Base-by-base conservation (phyloP, 2,113 vertebrate genomes). In the Aptenodytes patagonicus region DNA sequence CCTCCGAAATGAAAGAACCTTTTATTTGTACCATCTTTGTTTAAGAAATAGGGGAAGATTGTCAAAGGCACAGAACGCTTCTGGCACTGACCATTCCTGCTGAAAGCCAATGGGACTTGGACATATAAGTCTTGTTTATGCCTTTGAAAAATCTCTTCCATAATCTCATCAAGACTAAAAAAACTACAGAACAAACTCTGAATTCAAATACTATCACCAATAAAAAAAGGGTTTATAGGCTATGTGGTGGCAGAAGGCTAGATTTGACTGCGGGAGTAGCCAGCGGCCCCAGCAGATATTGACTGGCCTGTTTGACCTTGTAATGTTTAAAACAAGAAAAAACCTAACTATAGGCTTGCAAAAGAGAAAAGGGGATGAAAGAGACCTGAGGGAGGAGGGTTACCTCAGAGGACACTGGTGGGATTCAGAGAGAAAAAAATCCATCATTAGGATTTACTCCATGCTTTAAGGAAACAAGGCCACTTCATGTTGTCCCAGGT, bases 161-260 rank as follows among this genome's bases (percentile, higher is more conserved):
- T 87, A 93, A 80, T 85, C 46, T 91, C 69, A 92, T 95, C 73
- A 84, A 64, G 38, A 80, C 81, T 62, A 46, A 82, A 95, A 83
- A 60, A 28, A 42, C 46, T 93, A 76, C 66, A 62, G 85, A 92
- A 87, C 60, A 82, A 87, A 72, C 44, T 82, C 49, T 68, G 52
- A 91, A 91, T 85, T 93, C 49, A 89, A 92, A 87, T 44, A 49
- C 12, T 68, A 47, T 38, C 15, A 70, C 32, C 18, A 52, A 69
- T 58, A 13, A 80, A 81, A 66, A 70, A 22, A 6, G 20, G 9
- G 1, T 60, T 92, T 72, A 13, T 26, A 54, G 21, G 52, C 25
- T 42, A 36, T 6, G 5, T 38, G 22, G 42, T 52, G 52, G 38
- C 42, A 95, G 87, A 84, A 66, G 24, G 22, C 58, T 84, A 34